phyloP scores from a whole-genome alignment of 2,888 invertebrate species.

The Vesta saturnalis region DNA sequence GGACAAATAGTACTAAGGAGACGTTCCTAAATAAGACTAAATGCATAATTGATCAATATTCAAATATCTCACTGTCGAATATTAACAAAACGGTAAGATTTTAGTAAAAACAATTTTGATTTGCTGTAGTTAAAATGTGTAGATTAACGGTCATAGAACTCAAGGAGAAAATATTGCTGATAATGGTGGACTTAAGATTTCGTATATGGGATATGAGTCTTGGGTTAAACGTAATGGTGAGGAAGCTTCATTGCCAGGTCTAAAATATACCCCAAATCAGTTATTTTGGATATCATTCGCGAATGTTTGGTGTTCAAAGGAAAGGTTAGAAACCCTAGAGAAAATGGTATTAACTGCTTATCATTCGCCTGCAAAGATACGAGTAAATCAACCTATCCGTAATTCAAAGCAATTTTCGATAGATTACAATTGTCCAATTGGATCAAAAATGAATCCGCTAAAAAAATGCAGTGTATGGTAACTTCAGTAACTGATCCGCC shows the following conservation, averaged over 20 bases:
- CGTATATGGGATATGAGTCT: slow-evolving; percentile 59
- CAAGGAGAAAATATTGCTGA: slow-evolving; percentile 12
- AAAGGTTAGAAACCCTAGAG: slow-evolving; percentile 25
- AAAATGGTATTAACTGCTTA: slow-evolving; percentile 24
- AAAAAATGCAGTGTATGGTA: slow-evolving; percentile 9
- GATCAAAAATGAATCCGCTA: slow-evolving; percentile 6
- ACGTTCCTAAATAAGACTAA: slow-evolving; percentile 67
- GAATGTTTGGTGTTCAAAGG: slow-evolving; percentile 42
- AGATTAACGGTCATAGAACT: slow-evolving; percentile 54
- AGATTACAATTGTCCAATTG: slow-evolving; percentile 9
- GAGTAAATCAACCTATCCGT: neutral
- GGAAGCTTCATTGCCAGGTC: slow-evolving; percentile 49
- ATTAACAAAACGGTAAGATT: slow-evolving; percentile 67
- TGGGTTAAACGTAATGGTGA: slow-evolving; percentile 46
- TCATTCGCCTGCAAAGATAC: slow-evolving; percentile 30
- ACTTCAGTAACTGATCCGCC: no score
- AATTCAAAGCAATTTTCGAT: neutral
- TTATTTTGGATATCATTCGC: slow-evolving; percentile 56
- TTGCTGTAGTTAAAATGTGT: slow-evolving; percentile 58
- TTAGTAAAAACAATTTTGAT: no score
- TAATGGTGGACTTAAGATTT: slow-evolving; percentile 36
- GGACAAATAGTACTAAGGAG: neutral
- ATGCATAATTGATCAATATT: slow-evolving; percentile 90
- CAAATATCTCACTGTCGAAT: slow-evolving; percentile 80
- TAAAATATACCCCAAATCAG: slow-evolving; percentile 47